phyloP scores from a whole-genome alignment of 2,797 vertebrate species.

The Channa striata region DNA sequence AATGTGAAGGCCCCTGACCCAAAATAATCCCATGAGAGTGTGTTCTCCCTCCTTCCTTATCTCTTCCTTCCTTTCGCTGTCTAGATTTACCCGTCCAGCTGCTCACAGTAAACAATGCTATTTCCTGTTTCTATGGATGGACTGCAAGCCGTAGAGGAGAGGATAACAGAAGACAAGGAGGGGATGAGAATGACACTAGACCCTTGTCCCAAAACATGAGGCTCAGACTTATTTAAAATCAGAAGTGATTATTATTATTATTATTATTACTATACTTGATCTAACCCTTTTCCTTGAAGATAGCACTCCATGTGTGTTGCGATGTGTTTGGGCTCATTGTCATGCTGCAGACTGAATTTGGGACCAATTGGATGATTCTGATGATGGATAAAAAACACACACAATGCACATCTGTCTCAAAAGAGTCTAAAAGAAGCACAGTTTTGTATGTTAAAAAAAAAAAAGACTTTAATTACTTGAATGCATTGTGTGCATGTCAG shows the following conservation, averaged over 20 bases:
- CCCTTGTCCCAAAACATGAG: background rate
- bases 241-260: background rate
- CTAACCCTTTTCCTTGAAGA: no score
- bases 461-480: no score
- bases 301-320: no score
- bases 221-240: background rate
- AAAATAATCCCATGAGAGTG: conserved; percentile 16
- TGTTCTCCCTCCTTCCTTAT: conserved; percentile 42
- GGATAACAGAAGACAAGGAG: background rate
- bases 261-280: no score
- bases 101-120: conserved; percentile 79
- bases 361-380: no score
- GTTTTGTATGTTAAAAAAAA: background rate
- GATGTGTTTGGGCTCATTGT: no score
- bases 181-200: background rate
- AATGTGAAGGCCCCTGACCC: conserved; percentile 13
- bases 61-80: conserved; percentile 66
- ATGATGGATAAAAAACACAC: no score
- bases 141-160: conserved; percentile 6
- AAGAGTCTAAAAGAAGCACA: no score
- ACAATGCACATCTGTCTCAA: no score
- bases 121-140: conserved; percentile 73
- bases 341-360: no score
- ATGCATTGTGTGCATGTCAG: background rate
- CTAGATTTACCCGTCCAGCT: conserved; percentile 57